Evolutionary conservation across 2,113 vertebrate species (phyloP).

Genomic region (Oncorhynchus kisutch): DNA sequence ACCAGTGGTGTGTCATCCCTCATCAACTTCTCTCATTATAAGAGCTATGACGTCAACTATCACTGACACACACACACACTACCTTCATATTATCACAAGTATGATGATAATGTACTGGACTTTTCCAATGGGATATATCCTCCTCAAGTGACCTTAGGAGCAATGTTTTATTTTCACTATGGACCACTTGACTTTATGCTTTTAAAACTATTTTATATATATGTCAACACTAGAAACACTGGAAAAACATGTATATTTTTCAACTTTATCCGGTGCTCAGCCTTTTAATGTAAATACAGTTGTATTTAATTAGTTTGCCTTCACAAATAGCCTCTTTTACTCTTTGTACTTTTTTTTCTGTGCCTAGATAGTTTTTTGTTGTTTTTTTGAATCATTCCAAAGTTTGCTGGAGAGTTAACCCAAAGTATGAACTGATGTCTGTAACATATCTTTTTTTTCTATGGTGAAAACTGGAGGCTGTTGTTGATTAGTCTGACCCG

Average conservation of each 20-base stretch:
- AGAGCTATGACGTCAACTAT: not conserved
- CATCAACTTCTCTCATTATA: not conserved
- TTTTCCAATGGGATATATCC: not conserved
- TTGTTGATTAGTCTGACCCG: conserved; percentile 5
- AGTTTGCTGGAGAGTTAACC: not conserved
- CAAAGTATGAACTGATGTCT: too few relatives aligned
- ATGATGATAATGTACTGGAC: conserved; percentile 8
- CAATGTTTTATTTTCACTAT: conserved; percentile 36
- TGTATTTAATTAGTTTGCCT: conserved; percentile 61
- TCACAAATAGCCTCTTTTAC: conserved; percentile 38
- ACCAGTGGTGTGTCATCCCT: not conserved
- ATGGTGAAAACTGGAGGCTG: conserved; percentile 25
- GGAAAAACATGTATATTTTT: conserved; percentile 39
- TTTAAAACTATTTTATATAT: not conserved
- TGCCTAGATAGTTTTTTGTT: conserved; percentile 36
- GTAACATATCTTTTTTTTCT: too few relatives aligned
- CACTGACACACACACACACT: not conserved
- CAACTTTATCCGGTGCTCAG: conserved; percentile 35
- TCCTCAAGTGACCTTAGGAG: conserved; percentile 4
- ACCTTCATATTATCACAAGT: conserved; percentile 9
- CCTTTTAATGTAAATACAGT: conserved; percentile 53
- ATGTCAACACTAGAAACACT: conserved; percentile 65
- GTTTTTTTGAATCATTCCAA: conserved; percentile 50
- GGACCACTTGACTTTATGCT: conserved; percentile 34
- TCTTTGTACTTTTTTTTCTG: conserved; percentile 48